Base-by-base conservation (phyloP, 2,113 vertebrate species). In the Pelvicachromis taeniatus region DNA sequence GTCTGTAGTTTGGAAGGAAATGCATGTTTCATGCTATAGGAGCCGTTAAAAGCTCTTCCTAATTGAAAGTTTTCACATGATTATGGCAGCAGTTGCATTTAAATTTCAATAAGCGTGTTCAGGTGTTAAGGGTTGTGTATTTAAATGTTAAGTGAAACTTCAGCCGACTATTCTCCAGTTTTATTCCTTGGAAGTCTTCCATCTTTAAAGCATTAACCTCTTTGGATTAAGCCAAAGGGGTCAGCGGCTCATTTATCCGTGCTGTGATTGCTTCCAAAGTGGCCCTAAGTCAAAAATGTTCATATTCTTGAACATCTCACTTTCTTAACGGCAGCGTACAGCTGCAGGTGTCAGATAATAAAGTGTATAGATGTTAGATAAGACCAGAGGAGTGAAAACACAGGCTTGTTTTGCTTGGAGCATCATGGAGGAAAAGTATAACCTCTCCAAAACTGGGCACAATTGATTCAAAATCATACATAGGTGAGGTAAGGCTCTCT, bases 131-230 rank as follows among this genome's bases (percentile, higher is more conserved):
- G 31, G 40, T 68, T 68, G 23, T 78, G 4, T 48, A 59, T 33
- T 55, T 45, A 61, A 53, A 73, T 4, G 2, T 80, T 87, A 87
- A 88, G 45, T 26, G 83, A 86, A 83, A 85, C 77, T 88, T 81
- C n/a, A 61, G 9, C 9, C 7, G 23, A 63, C 50, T 85, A 58
- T 77, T 85, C 77, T 79, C 10, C 61, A 63, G 50, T 82, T 92
- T 85, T 85, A 85, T 45, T 73, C 55, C 63, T 86, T 75, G 70
- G 45, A 75, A 52, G 6, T 33, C 1, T 52, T 88, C 81, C 84
- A 90, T 90, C 79, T 92, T 82, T 81, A 85, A 91, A 85, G 85
- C 85, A 92, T 86, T 92, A 90, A 91, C 90, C 89, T 92, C 83
- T 48, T 45, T 80, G 89, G 88, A 90, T 92, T 86, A 90, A 92